Percentiles rank a stretch among this genome's conserved stretches.
Evolutionary conservation across 2,797 vertebrate genomes (phyloP).

Genomic region (Sebastes kiyomatsui): DNA sequence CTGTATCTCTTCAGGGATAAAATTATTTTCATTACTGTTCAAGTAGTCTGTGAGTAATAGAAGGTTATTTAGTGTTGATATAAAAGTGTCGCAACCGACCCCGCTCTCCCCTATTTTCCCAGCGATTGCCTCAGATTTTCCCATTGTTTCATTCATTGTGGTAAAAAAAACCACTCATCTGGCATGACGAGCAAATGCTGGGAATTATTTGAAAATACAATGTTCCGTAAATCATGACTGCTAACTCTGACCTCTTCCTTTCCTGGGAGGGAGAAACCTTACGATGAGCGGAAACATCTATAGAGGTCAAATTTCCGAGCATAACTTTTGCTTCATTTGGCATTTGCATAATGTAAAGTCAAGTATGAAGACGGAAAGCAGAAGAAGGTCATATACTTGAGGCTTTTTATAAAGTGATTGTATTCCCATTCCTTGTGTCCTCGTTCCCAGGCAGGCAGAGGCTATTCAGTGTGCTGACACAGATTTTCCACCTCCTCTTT

Average conservation of each 20-base stretch:
- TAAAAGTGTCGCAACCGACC: too few relatives aligned
- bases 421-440: constrained; percentile 69
- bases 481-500: constrained; percentile 64
- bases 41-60: not conserved
- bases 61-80: not conserved
- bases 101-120: not conserved
- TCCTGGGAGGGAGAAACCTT: not conserved
- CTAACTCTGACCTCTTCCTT: not conserved
- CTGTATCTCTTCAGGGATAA: too few relatives aligned
- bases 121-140: not conserved
- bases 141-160: not conserved
- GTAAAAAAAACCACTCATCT: not conserved
- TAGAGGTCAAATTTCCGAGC: constrained; percentile 10
- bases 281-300: not conserved
- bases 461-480: constrained; percentile 64
- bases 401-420: constrained; percentile 60
- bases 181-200: not conserved
- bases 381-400: constrained; percentile 48
- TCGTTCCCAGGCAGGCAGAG: constrained; percentile 60
- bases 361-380: constrained; percentile 3
- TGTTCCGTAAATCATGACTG: constrained; percentile 9
- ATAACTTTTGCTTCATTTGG: constrained; percentile 20
- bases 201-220: not conserved
- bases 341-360: constrained; percentile 34
- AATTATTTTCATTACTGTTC: too few relatives aligned